phyloP scores from a whole-genome alignment of 2,113 vertebrate species.

The Mobula hypostoma region DNA sequence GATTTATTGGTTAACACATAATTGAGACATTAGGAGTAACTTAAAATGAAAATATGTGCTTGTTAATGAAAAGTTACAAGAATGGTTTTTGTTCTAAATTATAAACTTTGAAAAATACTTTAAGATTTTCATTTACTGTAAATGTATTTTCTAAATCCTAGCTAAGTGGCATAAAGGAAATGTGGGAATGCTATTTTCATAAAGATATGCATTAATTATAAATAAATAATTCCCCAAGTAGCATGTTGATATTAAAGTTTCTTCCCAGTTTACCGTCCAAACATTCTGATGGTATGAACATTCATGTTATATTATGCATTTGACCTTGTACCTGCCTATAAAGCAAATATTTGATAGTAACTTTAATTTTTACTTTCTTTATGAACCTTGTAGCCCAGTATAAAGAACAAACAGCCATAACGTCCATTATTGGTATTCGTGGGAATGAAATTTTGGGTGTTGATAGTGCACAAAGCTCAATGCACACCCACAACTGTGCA shows the following conservation, averaged over 20 bases:
- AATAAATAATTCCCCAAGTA: not conserved
- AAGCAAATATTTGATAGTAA: not conserved
- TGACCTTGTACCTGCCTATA: not conserved
- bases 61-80: not conserved
- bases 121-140: conserved; percentile 11
- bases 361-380: not conserved
- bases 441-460: not conserved
- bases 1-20: not conserved
- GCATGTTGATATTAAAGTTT: not conserved
- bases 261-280: not conserved
- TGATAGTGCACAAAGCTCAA: not conserved
- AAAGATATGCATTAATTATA: not conserved
- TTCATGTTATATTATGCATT: too few species aligned
- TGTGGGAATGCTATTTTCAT: not conserved
- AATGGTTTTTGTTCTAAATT: not conserved
- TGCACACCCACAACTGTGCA: conserved; percentile 33
- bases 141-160: not conserved
- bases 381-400: not conserved
- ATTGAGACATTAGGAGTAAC: not conserved
- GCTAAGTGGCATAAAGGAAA: not conserved
- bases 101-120: not conserved
- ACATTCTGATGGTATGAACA: not conserved
- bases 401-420: not conserved
- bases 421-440: conserved; percentile 11
- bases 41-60: not conserved